Conservation (phyloP, 2,888 invertebrate species). For the Callyntrura guangdongensis region DNA sequence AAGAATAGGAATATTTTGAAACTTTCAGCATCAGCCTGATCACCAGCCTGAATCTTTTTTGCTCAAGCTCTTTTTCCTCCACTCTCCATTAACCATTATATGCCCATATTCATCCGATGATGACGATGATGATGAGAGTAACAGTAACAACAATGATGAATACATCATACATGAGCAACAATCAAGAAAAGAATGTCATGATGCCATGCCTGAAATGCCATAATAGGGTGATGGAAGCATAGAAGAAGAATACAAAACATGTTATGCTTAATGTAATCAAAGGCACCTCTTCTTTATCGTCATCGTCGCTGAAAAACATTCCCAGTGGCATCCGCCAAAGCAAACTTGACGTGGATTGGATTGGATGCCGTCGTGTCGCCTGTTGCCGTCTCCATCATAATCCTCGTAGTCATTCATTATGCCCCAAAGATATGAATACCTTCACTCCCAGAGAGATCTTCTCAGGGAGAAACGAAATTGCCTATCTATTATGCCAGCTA, state of each 20-base stretch:
- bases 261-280: conserved; percentile 13
- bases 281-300: conserved; percentile 17
- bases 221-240: conserved; percentile 9
- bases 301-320: not conserved
- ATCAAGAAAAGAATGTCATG: conserved; percentile 32
- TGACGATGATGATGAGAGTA: not conserved
- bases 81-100: not conserved
- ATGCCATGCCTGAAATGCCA: conserved; percentile 20
- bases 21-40: not conserved
- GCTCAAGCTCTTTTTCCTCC: not conserved
- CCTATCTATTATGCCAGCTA: conserved; percentile 1
- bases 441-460: not conserved
- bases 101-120: not conserved
- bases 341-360: not conserved
- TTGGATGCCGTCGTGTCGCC: conserved; percentile 16
- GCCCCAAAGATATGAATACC: conserved; percentile 50
- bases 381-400: conserved; percentile 12
- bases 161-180: conserved; percentile 11
- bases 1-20: not conserved
- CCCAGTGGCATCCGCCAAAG: conserved; percentile 47
- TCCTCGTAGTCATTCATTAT: conserved; percentile 28
- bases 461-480: not conserved
- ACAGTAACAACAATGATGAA: conserved; percentile 24
- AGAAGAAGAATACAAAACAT: not conserved
- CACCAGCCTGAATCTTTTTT: not conserved